Conservation (phyloP, 2,797 vertebrate genomes). For the Siniperca scherzeri region DNA sequence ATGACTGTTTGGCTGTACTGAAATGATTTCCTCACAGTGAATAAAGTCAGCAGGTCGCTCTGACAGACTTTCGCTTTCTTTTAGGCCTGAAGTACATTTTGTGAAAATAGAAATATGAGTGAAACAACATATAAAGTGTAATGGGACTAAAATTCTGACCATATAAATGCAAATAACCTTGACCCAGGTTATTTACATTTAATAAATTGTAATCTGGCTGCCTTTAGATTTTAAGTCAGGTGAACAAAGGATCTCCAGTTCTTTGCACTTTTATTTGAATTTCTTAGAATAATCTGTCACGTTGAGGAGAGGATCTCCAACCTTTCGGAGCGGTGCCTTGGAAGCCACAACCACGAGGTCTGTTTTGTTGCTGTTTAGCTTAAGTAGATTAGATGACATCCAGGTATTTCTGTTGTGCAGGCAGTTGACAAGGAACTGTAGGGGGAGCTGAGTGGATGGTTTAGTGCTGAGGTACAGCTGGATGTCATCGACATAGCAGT, state of each 20-base stretch:
- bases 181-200: too few relatives aligned
- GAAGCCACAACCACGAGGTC: neutral
- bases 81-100: neutral
- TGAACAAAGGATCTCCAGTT: too few relatives aligned
- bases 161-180: too few relatives aligned
- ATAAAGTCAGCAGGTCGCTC: slow-evolving; percentile 60
- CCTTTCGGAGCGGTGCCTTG: too few relatives aligned
- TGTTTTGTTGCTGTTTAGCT: neutral
- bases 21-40: slow-evolving; percentile 51
- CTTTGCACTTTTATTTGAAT: too few relatives aligned
- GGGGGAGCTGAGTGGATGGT: neutral
- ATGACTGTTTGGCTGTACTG: slow-evolving; percentile 46
- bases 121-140: too few relatives aligned
- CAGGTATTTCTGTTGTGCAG: neutral
- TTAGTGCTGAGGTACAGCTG: neutral
- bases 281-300: too few relatives aligned
- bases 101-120: too few relatives aligned
- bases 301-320: too few relatives aligned
- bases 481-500: neutral
- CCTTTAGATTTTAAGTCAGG: too few relatives aligned
- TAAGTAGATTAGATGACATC: neutral
- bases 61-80: neutral
- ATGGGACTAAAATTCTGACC: too few relatives aligned
- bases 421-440: neutral
- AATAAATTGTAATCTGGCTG: too few relatives aligned